Evolutionary conservation across 2,888 invertebrate species (phyloP), one percentile per base, ranked within the genome.

Genomic region (Agrotis exclamationis): DNA sequence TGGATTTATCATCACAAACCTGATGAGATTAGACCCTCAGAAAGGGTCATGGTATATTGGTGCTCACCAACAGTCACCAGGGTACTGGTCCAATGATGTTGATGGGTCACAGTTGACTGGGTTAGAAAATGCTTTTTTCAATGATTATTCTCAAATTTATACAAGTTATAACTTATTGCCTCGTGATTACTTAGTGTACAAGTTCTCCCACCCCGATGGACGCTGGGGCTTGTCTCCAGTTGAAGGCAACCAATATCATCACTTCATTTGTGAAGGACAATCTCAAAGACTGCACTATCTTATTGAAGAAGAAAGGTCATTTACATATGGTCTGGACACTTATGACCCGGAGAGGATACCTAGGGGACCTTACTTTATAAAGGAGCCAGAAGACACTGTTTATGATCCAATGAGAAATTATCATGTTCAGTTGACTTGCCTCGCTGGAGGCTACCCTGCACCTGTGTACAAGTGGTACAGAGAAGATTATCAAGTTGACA

Each of bases 401-500:
- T 99, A 98, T 93, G 99, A 99, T 93, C 97, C 98, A 13, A 97
- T 97, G 14, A 97, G 97, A 80, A 97, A 97, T 79, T 98, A 98
- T 89, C 98, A 98, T 93, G 97, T 98, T 0, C 97, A 98, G 13
- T 91, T 99, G 14, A 97, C 97, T 81, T 99, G 98, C 87, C 95
- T 98, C 71, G 98, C 98, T 82, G 98, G 97, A 80, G 99, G 99
- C 0, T 99, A 97, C 92, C 99, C 99, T 6, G 97, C 98, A 28
- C 99, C 99, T 0, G 97, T 97, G 0, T 99, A 99, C 89, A 97
- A 98, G 87, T 99, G 99, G 99, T 99, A 97, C 90, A 97, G 98
- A 89, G 99, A 99, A 95, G 97, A 98, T 85, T 99, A 98, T 91
- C 97, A 98, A 84, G 98, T 98, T 80, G 98, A 98, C 89, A 97